A percentile compares a stretch with the other conserved stretches of the same genome.
These are phyloP conservation scores for Chymomyza amoena DNA, from an alignment of 2,888 invertebrate genomes.

Conservation along the genomic window DNA sequence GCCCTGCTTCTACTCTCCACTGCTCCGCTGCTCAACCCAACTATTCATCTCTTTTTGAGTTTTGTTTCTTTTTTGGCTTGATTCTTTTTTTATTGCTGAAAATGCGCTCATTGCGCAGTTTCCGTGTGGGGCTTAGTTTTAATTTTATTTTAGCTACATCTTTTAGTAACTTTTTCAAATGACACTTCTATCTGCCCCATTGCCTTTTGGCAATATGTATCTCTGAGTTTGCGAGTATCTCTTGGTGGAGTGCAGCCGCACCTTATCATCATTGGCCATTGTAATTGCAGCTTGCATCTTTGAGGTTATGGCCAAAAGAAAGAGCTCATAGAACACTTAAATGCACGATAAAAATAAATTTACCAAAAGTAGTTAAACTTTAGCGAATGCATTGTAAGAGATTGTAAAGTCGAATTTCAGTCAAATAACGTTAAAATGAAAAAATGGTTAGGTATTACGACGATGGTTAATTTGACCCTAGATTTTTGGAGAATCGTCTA, in stretches of 20 bases:
- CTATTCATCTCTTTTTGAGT: background rate
- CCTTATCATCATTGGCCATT: background rate
- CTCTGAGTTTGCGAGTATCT: background rate
- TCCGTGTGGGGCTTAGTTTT: slow-evolving; percentile 59
- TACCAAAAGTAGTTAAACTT: no score
- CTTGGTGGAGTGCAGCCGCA: background rate
- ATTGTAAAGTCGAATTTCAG: no score
- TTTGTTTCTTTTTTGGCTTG: slow-evolving; percentile 17
- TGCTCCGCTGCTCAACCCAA: background rate
- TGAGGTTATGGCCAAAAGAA: background rate
- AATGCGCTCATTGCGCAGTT: slow-evolving; percentile 66
- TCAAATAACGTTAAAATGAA: no score
- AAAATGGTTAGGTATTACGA: no score
- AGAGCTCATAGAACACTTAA: background rate
- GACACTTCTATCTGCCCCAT: slow-evolving; percentile 10
- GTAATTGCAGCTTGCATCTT: background rate
- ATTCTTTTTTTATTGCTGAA: slow-evolving; percentile 35
- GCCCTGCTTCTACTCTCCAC: slow-evolving; percentile 1
- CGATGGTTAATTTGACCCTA: no score
- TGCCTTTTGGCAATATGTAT: background rate
- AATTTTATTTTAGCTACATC: slow-evolving; percentile 39
- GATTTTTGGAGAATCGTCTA: no score
- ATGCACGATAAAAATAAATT: no score
- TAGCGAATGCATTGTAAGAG: no score
- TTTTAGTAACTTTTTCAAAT: slow-evolving; percentile 2